Evolutionary conservation across 2,797 vertebrate genomes (phyloP).

Genomic region (Enteromius argenteus): DNA sequence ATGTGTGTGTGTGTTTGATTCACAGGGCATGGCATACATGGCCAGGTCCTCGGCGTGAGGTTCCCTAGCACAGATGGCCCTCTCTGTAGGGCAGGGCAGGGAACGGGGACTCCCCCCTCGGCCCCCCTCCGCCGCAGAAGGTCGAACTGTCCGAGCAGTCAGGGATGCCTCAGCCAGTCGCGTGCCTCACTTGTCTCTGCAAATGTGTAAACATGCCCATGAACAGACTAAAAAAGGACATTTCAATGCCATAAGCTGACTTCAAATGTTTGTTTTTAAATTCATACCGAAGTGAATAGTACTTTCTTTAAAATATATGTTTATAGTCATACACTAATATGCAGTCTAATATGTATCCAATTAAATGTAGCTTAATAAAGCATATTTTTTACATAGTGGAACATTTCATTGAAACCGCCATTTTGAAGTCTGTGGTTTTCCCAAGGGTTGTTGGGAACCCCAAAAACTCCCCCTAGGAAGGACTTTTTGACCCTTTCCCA

Average conservation of each 20-base stretch:
- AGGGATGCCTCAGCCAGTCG: constrained; percentile 58
- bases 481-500: background rate
- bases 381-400: background rate
- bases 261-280: background rate
- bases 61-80: constrained; percentile 84
- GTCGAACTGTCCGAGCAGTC: constrained; percentile 77
- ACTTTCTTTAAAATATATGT: background rate
- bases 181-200: constrained; percentile 39
- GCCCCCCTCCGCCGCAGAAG: constrained; percentile 77
- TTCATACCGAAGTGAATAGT: background rate
- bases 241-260: background rate
- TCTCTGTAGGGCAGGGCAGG: constrained; percentile 77
- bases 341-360: background rate
- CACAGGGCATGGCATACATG: constrained; percentile 66
- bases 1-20: constrained; percentile 65
- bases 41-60: constrained; percentile 82
- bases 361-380: background rate
- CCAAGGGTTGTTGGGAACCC: background rate
- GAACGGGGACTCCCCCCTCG: constrained; percentile 77
- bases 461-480: background rate
- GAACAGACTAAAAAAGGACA: constrained; percentile 14
- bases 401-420: background rate
- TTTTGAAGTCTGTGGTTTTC: background rate
- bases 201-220: constrained; percentile 34
- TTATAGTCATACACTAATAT: background rate